A percentile compares a stretch with the other conserved stretches of the same genome.
Conservation (phyloP, 2,113 vertebrate species). For the Leuciscus idus region DNA sequence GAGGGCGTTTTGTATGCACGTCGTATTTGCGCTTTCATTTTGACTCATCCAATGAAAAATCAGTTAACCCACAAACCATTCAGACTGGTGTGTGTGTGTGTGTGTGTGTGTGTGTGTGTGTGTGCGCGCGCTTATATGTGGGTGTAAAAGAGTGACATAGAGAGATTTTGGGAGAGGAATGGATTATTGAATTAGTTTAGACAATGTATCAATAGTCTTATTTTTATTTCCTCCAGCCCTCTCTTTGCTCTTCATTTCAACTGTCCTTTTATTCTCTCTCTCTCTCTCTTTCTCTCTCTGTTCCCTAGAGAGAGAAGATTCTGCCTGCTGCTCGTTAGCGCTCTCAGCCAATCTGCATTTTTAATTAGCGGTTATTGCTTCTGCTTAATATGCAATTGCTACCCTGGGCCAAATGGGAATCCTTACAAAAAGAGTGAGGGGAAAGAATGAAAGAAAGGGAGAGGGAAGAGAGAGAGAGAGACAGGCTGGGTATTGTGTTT, state of each 20-base stretch:
- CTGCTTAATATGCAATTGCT: constrained; percentile 86
- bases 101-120: constrained; percentile 58
- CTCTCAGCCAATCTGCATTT: constrained; percentile 84
- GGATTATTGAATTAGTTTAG: constrained; percentile 36
- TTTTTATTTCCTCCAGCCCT: constrained; percentile 43
- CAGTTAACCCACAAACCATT: constrained; percentile 68
- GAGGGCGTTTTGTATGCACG: constrained; percentile 36
- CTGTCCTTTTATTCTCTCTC: constrained; percentile 65
- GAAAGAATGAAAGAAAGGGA: constrained; percentile 52
- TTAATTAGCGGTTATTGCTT: constrained; percentile 87
- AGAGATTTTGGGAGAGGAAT: constrained; percentile 11
- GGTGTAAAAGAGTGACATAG: neutral
- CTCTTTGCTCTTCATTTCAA: constrained; percentile 69
- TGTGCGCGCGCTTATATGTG: neutral
- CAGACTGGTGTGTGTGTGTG: constrained; percentile 62
- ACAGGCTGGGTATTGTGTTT: constrained; percentile 81
- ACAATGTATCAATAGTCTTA: constrained; percentile 45
- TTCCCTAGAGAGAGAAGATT: constrained; percentile 78
- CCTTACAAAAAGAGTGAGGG: constrained; percentile 68
- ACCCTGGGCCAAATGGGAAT: constrained; percentile 83
- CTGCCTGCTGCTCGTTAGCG: constrained; percentile 83
- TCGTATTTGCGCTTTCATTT: constrained; percentile 51
- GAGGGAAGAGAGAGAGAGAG: constrained; percentile 61
- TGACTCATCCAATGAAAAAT: constrained; percentile 70
- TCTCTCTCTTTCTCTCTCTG: constrained; percentile 55